Evolutionary conservation across 1,140 invertebrate genomes (phyloP), one percentile per base, ranked within the genome.

Genomic region (Araneus ventricosus): DNA sequence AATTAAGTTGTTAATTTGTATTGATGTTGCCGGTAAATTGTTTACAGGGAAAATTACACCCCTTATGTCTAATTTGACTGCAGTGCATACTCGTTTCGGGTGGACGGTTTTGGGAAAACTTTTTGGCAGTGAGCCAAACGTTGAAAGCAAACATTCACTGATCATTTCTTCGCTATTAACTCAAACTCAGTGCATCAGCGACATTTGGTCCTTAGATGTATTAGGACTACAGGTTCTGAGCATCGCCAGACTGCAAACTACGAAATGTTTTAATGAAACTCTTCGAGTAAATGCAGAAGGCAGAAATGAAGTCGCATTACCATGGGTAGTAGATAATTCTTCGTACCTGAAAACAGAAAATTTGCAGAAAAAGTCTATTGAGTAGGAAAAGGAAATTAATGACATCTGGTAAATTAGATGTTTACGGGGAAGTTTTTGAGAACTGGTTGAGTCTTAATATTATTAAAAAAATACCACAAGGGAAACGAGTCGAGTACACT

Each of bases 1-100:
- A 45, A 85, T 88, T 22, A 92, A 85, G 45, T 85, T 85, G n/a
- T 85, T 85, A 92, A 92, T 63, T 86, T 57, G 80, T 7, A 80
- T 34, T 4, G 90, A 92, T 92, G n/a, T 85, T 39, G 80, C 80
- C 37, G n/a, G 57, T 67, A 92, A 85, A 70, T 34, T 86, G 24
- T 67, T 92, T 30, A 92, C 80, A 24, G 82, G 82, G n/a, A 30
- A 67, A 92, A 92, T 85, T 39, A 24, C 85, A n/a, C 37, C 30
- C 57, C 52, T 80, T 79, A 79, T 27, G 45, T 92, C 30, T 57
- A 30, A 30, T 22, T 4, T 70, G 0, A 86, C n/a, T 7, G 79
- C 90, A 22, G 20, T 92, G 1, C 2, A 67, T 4, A 85, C 90
- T 8, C 4, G 24, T 14, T 45, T 92, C 3, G 82, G 59, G 4